A percentile compares a stretch with the other conserved stretches of the same genome.
phyloP scores from a whole-genome alignment of 2,113 vertebrate species.

The Cephalophus harveyi region DNA sequence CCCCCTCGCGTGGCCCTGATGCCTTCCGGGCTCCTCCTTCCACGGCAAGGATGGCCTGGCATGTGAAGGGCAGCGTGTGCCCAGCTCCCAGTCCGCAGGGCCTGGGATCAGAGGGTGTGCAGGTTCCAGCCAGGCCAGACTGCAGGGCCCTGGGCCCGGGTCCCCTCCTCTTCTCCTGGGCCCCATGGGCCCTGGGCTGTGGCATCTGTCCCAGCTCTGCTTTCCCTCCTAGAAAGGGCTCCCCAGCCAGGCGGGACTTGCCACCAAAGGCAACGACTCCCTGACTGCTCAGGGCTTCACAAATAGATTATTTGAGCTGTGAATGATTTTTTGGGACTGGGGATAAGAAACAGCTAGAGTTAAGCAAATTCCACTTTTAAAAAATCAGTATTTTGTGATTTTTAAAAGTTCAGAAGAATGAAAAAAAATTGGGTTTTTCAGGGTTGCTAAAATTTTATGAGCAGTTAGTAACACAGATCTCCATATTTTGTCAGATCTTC shows the following conservation, averaged over 20 bases:
- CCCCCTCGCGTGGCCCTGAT: background rate
- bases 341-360: background rate
- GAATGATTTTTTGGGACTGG: background rate
- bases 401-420: background rate
- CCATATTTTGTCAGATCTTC: background rate
- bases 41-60: background rate
- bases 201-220: background rate
- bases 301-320: background rate
- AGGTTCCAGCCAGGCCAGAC: background rate
- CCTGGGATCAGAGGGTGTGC: background rate
- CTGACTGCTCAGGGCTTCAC: background rate
- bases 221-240: too few relatives aligned
- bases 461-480: background rate
- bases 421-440: background rate
- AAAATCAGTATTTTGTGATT: background rate
- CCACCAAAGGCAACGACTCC: background rate
- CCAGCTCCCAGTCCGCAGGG: background rate
- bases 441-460: background rate
- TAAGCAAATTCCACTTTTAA: background rate
- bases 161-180: background rate
- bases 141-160: accelerated
- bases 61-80: background rate
- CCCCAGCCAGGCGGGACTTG: too few relatives aligned
- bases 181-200: accelerated
- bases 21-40: background rate